Evolutionary conservation across 2,888 invertebrate species (phyloP), one percentile per base, ranked within the genome.

Genomic region (Acrocyrtus sp.): DNA sequence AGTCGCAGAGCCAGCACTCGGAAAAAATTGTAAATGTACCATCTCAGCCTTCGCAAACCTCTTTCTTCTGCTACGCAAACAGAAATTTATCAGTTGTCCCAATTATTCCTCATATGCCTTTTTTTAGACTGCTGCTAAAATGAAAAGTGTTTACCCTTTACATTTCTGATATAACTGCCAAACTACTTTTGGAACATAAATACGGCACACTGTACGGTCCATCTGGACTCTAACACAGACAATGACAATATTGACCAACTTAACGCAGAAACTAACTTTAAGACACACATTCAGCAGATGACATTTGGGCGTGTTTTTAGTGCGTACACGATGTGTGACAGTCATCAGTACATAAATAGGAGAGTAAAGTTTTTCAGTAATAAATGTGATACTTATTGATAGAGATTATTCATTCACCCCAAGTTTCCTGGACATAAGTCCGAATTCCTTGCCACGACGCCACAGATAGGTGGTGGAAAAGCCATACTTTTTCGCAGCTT

Each of bases 381-480:
- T n/a, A n/a, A n/a, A n/a, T n/a, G n/a, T n/a, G n/a, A n/a, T n/a
- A n/a, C n/a, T n/a, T n/a, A n/a, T 39, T 45, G 47, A 15, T 45
- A 6, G 10, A 45, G 19, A 6, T 15, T 63, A 43, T 68, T 47
- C 17, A 72, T 57, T 75, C 76, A 76, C 76, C 76, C 74, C 76
- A 60, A 74, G 74, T 74, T 76, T 76, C 67, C 76, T 61, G 63
- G 74, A 66, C 47, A 66, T 72, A 17, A 76, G 63, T 34, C 76
- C 76, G 63, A 70, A 74, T 43, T 67, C 70, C 67, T 73, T 73
- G 45, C 72, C 70, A 39, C 74, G 66, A 48, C 74, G 58, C 76
- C 76, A 76, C 12, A 76, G 68, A 67, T 74, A 76, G 21, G 76
- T 76, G 39, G 74, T 76, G n/a, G 76, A 76, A 41, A 74, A 74